Evolutionary conservation across 2,797 vertebrate species (phyloP).

Genomic region (Pelodytes ibericus): DNA sequence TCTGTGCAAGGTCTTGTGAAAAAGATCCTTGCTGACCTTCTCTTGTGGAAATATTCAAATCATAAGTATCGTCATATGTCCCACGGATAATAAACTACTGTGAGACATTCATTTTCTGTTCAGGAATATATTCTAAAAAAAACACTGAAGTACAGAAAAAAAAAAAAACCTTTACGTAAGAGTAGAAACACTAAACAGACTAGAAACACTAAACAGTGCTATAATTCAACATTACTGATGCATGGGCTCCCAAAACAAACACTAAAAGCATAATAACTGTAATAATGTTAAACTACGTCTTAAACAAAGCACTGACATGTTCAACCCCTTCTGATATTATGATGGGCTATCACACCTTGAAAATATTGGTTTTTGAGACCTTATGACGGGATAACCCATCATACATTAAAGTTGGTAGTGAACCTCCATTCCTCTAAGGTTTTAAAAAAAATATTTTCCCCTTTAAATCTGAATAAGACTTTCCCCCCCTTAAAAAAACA

Average conservation of each 20-base stretch:
- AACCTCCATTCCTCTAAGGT: too few species aligned
- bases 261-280: background rate
- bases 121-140: background rate
- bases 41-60: constrained; percentile 28
- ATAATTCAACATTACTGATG: background rate
- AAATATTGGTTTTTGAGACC: too few species aligned
- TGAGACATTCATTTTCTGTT: constrained; percentile 11
- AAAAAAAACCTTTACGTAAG: background rate
- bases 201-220: background rate
- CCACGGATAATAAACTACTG: constrained; percentile 32
- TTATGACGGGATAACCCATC: too few species aligned
- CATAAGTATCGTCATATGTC: constrained; percentile 29
- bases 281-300: background rate
- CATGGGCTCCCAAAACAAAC: background rate
- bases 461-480: too few species aligned
- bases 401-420: too few species aligned
- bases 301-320: too few species aligned
- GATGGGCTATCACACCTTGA: too few species aligned
- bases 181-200: background rate
- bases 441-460: too few species aligned
- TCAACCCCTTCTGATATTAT: too few species aligned
- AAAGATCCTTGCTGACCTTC: constrained; percentile 32
- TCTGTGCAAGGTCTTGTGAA: constrained; percentile 45
- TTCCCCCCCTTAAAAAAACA: too few species aligned
- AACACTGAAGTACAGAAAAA: background rate